Percentiles rank a stretch among this genome's conserved stretches.
Evolutionary conservation across 23 tunicate genomes (phyloP).

Genomic region (Aplidium turbinatum): DNA sequence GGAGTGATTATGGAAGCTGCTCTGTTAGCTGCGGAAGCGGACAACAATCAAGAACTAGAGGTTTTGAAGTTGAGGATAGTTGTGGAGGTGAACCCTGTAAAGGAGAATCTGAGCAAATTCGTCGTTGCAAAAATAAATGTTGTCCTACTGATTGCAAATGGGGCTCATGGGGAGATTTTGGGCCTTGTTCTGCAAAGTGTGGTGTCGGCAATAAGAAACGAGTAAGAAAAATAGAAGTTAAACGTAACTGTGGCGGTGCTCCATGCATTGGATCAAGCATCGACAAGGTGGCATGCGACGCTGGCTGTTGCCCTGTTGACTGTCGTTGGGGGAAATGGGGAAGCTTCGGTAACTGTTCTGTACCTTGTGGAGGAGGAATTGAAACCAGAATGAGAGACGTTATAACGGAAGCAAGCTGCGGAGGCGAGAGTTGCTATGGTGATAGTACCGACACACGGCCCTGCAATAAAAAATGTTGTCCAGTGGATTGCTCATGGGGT

Average conservation of each 20-base stretch:
- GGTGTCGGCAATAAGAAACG: constrained; percentile 41
- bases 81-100: constrained; percentile 28
- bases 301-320: constrained; percentile 32
- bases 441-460: not conserved
- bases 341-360: constrained; percentile 22
- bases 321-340: constrained; percentile 44
- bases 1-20: constrained; percentile 37
- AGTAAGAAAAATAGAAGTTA: constrained; percentile 11
- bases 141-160: constrained; percentile 40
- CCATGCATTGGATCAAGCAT: constrained; percentile 25
- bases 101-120: not conserved
- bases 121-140: constrained; percentile 19
- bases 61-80: not conserved
- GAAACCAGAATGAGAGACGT: constrained; percentile 12
- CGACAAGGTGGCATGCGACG: constrained; percentile 30
- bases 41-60: constrained; percentile 13
- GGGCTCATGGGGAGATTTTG: constrained; percentile 38
- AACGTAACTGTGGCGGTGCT: constrained; percentile 15
- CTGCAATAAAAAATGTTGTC: constrained; percentile 41
- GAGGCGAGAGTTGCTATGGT: constrained; percentile 22
- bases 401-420: not conserved
- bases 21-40: constrained; percentile 55
- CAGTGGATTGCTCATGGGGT: constrained; percentile 45
- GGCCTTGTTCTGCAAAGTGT: constrained; percentile 31
- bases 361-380: constrained; percentile 50